Percentiles rank a stretch among this genome's conserved stretches.
phyloP scores from a whole-genome alignment of 1,140 invertebrate genomes.

The Arion vulgaris region DNA sequence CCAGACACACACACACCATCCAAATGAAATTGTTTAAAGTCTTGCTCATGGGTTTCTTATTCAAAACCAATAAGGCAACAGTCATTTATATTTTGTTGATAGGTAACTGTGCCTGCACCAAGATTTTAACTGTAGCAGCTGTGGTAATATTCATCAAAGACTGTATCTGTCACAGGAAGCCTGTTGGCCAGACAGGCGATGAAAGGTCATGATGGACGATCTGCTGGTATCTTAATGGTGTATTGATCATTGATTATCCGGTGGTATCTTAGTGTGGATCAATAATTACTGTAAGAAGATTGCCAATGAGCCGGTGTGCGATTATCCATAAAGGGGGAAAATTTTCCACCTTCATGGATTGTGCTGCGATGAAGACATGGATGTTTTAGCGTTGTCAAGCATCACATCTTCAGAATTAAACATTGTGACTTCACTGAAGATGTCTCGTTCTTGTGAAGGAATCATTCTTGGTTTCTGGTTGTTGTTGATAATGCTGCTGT shows the following conservation, averaged over 20 bases:
- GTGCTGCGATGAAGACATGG: neutral
- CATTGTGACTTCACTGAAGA: slow-evolving; percentile 31
- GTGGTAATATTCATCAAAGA: slow-evolving; percentile 1
- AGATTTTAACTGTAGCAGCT: neutral
- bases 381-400: slow-evolving; percentile 2
- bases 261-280: too few relatives aligned
- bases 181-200: neutral
- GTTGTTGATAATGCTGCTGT: neutral
- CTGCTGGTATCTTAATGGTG: too few relatives aligned
- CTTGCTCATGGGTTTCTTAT: too few relatives aligned
- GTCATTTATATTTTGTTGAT: too few relatives aligned
- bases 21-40: too few relatives aligned
- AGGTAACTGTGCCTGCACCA: neutral
- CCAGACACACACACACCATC: too few relatives aligned
- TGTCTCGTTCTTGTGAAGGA: slow-evolving; percentile 24
- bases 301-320: neutral
- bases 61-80: too few relatives aligned
- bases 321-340: slow-evolving; percentile 15
- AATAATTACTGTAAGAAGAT: neutral
- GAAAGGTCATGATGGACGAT: neutral
- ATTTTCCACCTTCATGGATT: slow-evolving; percentile 27
- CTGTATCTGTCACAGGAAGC: neutral
- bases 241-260: too few relatives aligned
- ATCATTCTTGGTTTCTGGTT: slow-evolving; percentile 1
- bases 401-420: slow-evolving; percentile 10